Conservation (phyloP, 2,113 vertebrate genomes). For the Sciurus niger region DNA sequence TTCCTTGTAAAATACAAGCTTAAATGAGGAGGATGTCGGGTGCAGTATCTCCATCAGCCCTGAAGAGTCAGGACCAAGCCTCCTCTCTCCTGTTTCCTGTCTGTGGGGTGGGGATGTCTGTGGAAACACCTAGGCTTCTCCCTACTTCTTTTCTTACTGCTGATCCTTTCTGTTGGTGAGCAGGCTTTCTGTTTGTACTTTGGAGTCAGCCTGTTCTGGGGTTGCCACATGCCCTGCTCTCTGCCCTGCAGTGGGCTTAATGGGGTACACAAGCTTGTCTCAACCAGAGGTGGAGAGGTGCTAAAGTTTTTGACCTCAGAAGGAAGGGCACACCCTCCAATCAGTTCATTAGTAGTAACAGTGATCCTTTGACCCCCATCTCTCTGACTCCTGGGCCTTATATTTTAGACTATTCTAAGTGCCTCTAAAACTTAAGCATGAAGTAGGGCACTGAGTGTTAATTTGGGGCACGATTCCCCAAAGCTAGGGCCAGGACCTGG, state of each 20-base stretch:
- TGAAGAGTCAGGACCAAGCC: not conserved
- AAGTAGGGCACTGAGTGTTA: no score
- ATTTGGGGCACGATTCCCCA: not conserved
- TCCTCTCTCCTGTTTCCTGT: not conserved
- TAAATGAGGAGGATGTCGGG: not conserved
- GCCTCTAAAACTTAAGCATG: not conserved
- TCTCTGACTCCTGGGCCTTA: not conserved
- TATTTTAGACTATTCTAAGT: not conserved
- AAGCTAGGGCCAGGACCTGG: no score
- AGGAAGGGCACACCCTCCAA: not conserved
- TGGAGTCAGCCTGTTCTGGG: not conserved
- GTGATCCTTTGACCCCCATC: not conserved
- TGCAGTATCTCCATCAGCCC: not conserved
- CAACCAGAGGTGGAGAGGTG: not conserved
- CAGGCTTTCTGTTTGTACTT: not conserved
- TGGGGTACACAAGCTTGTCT: fast-evolving
- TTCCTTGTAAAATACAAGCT: not conserved
- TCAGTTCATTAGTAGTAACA: not conserved
- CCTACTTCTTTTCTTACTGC: not conserved
- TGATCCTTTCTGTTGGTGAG: not conserved
- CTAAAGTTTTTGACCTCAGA: not conserved
- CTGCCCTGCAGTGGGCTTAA: not conserved
- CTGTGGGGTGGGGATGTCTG: not conserved
- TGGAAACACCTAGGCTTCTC: no score
- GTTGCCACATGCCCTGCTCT: not conserved